Base-by-base conservation (phyloP, 2,113 vertebrate species). In the Tringa solitaria region DNA sequence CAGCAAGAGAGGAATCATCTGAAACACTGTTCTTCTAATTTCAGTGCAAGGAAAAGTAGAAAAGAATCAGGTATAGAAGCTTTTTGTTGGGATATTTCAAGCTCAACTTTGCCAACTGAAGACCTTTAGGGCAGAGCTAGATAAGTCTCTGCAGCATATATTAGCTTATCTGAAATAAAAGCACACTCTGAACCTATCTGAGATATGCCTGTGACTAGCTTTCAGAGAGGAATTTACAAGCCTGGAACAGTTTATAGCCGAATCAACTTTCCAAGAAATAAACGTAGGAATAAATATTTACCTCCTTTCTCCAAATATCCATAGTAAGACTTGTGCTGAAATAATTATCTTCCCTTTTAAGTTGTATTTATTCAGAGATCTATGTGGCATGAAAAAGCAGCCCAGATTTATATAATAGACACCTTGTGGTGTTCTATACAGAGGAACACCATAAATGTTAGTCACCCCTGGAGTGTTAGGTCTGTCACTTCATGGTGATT, bases 201-300 rank as follows among this genome's bases (percentile, higher is more conserved):
- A 90, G 90, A 64, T 89, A 87, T 48, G 60, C 28, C 79, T 84
- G 43, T 89, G 81, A 93, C 61, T 60, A 30, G 37, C 45, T 54
- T 93, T 72, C 56, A 88, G 60, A 88, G 54, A 24, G 53, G 87
- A 94, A 77, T 95, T 97, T 91, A 61, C 48, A 83, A 91, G 37
- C 53, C 39, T 91, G 90, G 64, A 95, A 80, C 59, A 51, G 59
- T 91, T 96, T 94, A 73, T 61, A 81, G 37, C 48, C 51, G 82
- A 27, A 46, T 87, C 17, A 86, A 20, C 43, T 95, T 95, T 97
- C 87, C 87, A 91, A 94, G 86, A 97, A 94, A 93, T 81, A 95
- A 96, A 80, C 80, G 28, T 48, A 77, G 45, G 53, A 81, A 92
- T 90, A 94, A 92, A 84, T 84, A 85, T 94, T 95, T 95, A 79